Percentiles rank a stretch among this genome's conserved stretches.
These are phyloP conservation scores for Sebastes variabilis DNA, from an alignment of 2,797 vertebrate species.

Conservation along the genomic window DNA sequence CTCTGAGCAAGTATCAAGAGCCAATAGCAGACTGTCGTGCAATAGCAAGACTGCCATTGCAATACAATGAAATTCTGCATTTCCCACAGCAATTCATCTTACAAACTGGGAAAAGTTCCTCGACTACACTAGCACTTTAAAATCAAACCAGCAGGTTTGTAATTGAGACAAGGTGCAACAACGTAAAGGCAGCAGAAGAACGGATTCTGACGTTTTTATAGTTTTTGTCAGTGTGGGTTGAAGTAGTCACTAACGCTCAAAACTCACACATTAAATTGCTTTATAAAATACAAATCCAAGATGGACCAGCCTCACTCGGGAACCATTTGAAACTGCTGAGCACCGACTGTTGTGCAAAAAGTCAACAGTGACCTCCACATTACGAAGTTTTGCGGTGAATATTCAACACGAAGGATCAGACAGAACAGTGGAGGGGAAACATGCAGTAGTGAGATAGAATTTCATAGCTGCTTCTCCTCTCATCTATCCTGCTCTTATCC, in stretches of 20 bases:
- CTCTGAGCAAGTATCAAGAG: not conserved
- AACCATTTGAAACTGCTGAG: slow-evolving; percentile 8
- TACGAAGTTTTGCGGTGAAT: slow-evolving; percentile 16
- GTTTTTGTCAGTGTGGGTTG: not conserved
- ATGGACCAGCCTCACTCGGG: slow-evolving; percentile 3
- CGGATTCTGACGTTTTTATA: slow-evolving; percentile 13
- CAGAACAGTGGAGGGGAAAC: slow-evolving; percentile 28
- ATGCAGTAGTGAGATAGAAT: slow-evolving; percentile 53
- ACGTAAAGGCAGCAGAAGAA: not conserved
- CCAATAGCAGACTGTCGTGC: not conserved
- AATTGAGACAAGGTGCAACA: slow-evolving; percentile 4
- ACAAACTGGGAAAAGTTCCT: slow-evolving; percentile 1
- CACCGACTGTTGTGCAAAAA: slow-evolving; percentile 12
- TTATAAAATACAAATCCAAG: slow-evolving; percentile 22
- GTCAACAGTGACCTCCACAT: slow-evolving; percentile 12
- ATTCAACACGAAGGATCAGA: slow-evolving; percentile 25
- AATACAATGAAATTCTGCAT: slow-evolving; percentile 11
- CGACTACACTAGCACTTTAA: not conserved
- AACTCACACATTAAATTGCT: slow-evolving; percentile 20
- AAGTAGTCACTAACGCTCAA: not conserved
- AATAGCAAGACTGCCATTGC: not conserved
- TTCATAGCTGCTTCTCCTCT: slow-evolving; percentile 51
- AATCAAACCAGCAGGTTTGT: slow-evolving; percentile 6
- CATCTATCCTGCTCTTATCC: slow-evolving; percentile 56
- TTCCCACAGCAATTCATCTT: slow-evolving; percentile 1